Conservation (phyloP, 2,797 vertebrate species). For the Cossypha dichroa region DNA sequence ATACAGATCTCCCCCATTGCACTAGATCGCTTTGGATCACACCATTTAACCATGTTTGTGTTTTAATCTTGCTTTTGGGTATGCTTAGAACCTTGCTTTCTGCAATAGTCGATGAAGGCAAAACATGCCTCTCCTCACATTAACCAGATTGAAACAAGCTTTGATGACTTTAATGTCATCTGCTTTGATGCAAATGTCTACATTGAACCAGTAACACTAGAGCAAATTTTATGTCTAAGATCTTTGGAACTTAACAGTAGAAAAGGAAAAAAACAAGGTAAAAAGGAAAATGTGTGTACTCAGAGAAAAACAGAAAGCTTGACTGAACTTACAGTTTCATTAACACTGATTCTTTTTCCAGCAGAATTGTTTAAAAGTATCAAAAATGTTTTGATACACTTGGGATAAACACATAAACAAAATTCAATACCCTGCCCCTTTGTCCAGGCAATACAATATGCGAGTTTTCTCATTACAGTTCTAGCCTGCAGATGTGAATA, state of each 20-base stretch:
- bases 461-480: background rate
- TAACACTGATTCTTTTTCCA: background rate
- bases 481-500: background rate
- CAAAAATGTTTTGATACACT: background rate
- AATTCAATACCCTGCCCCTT: background rate
- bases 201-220: background rate
- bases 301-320: background rate
- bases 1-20: accelerated
- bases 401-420: background rate
- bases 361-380: background rate
- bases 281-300: accelerated
- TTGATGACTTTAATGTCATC: background rate
- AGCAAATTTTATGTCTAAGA: background rate
- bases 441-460: background rate
- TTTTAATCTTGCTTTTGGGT: accelerated
- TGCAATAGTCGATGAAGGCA: background rate
- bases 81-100: background rate
- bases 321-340: background rate
- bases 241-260: background rate
- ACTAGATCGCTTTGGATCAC: accelerated
- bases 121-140: background rate
- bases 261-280: background rate
- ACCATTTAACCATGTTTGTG: background rate
- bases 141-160: background rate
- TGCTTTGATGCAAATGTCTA: background rate